Conservation (phyloP, 2,797 vertebrate genomes). For the Anguilla marmorata region DNA sequence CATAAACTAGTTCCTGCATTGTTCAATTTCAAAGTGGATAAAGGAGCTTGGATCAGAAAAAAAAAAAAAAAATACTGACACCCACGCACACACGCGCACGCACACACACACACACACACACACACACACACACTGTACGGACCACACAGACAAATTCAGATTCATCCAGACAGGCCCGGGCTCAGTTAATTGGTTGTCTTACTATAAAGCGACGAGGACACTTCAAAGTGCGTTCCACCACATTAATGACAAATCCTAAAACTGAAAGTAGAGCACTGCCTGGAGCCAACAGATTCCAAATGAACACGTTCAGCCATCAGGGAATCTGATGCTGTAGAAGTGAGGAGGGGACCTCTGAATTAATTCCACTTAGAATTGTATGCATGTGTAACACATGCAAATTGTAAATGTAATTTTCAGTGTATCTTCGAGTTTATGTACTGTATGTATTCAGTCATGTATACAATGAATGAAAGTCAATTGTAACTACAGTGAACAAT, state of each 20-base stretch:
- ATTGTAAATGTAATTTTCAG: neutral
- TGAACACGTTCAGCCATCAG: neutral
- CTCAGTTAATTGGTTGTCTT: neutral
- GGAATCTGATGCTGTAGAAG: neutral
- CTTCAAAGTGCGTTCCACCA: constrained; percentile 7
- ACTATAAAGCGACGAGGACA: constrained; percentile 1
- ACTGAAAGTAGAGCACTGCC: constrained; percentile 15
- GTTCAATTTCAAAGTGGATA: neutral
- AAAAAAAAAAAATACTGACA: too few species aligned
- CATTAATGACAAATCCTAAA: constrained; percentile 21
- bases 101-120: neutral
- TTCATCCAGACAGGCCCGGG: neutral
- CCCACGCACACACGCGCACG: neutral
- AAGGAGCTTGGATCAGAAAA: neutral
- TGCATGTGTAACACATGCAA: neutral
- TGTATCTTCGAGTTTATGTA: neutral
- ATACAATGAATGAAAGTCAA: neutral
- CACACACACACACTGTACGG: neutral
- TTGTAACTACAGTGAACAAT: neutral
- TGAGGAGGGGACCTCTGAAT: neutral
- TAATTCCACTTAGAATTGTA: neutral
- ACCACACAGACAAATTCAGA: neutral
- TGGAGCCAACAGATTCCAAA: neutral
- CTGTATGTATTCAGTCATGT: neutral
- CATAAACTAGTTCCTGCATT: neutral